phyloP scores from a whole-genome alignment of 2,797 vertebrate genomes.

The Myiotriccus ornatus region DNA sequence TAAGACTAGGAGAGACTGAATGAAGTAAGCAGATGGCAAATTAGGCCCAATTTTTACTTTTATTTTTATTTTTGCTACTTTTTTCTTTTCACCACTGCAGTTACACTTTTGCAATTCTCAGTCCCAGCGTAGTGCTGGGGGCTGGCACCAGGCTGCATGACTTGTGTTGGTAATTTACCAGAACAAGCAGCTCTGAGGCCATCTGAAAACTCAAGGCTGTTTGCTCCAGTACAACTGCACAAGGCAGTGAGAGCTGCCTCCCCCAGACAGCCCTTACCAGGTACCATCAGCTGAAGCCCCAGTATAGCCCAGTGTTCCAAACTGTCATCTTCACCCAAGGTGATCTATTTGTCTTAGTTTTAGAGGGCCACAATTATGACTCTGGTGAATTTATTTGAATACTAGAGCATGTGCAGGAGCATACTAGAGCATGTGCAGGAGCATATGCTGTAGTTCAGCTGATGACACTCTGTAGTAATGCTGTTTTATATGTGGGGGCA shows the following conservation, averaged over 20 bases:
- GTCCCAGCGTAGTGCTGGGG: neutral
- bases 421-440: neutral
- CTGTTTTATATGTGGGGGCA: fast-evolving
- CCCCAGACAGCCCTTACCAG: fast-evolving
- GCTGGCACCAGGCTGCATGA: neutral
- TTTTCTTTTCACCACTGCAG: neutral
- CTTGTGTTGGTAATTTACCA: neutral
- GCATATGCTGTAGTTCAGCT: neutral
- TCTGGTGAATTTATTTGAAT: neutral
- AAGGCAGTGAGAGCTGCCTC: neutral
- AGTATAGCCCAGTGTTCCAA: neutral
- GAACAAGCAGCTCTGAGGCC: neutral
- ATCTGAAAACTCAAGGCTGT: neutral
- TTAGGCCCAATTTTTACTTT: conserved; percentile 3
- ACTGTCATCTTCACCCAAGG: neutral
- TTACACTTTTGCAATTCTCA: conserved; percentile 27
- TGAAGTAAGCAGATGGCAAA: conserved; percentile 52
- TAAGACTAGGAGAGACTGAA: neutral
- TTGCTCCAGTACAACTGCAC: fast-evolving
- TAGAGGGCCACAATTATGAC: neutral
- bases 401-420: neutral
- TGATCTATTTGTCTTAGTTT: neutral
- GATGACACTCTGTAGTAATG: neutral
- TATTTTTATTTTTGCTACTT: conserved; percentile 12
- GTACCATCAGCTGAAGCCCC: neutral